Conservation (phyloP, 2,797 vertebrate genomes). For the Melanotaenia trifasciata region DNA sequence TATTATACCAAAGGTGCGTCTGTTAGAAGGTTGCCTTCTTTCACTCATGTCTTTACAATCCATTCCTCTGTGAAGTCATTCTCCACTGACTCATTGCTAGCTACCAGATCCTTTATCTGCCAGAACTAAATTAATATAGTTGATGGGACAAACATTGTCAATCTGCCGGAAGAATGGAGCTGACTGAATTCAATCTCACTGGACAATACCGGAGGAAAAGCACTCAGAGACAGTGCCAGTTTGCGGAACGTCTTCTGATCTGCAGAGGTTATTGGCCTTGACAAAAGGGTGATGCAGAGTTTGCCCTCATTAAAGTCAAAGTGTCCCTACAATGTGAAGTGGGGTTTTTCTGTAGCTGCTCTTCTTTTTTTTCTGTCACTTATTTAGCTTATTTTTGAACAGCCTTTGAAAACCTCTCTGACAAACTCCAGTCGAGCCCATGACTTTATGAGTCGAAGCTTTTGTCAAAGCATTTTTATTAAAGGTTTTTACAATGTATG, state of each 20-base stretch:
- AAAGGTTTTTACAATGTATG: slow-evolving; percentile 53
- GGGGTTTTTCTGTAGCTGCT: slow-evolving; percentile 35
- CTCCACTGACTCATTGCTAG: slow-evolving; percentile 81
- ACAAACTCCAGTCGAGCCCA: slow-evolving; percentile 1
- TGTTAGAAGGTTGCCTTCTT: slow-evolving; percentile 80
- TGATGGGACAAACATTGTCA: slow-evolving; percentile 85
- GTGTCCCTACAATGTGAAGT: slow-evolving; percentile 48
- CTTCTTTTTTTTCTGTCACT: slow-evolving; percentile 21
- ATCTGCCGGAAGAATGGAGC: slow-evolving; percentile 83
- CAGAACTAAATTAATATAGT: slow-evolving; percentile 83
- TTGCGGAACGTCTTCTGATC: slow-evolving; percentile 76
- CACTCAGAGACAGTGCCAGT: slow-evolving; percentile 68
- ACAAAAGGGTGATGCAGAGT: slow-evolving; percentile 78
- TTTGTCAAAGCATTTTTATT: slow-evolving; percentile 80
- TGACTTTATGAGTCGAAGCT: slow-evolving; percentile 51
- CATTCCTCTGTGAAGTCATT: slow-evolving; percentile 57
- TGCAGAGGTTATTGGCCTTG: slow-evolving; percentile 74
- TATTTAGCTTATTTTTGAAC: slow-evolving; percentile 38
- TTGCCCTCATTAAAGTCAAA: slow-evolving; percentile 73
- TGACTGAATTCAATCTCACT: slow-evolving; percentile 84
- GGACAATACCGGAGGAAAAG: slow-evolving; percentile 77
- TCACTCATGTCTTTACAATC: slow-evolving; percentile 43
- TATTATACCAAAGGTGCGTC: slow-evolving; percentile 77
- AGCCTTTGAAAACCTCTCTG: slow-evolving; percentile 1
- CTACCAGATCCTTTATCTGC: slow-evolving; percentile 79